phyloP scores from a whole-genome alignment of 1,140 invertebrate species.

The Subanguina moxae region DNA sequence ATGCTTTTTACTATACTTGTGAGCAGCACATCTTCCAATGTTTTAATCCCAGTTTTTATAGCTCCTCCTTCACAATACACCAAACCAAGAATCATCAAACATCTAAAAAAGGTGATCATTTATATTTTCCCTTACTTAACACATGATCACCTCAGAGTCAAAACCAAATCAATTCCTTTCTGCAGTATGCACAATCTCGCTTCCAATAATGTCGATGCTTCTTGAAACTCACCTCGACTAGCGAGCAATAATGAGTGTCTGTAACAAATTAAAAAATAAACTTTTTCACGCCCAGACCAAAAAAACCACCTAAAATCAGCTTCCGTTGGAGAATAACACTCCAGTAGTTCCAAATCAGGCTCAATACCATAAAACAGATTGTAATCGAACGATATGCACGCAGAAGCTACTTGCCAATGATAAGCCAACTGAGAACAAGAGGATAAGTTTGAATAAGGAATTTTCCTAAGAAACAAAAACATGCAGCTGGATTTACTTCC shows the following conservation, averaged over 20 bases:
- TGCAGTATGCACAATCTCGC: not conserved
- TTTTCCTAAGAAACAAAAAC: not conserved
- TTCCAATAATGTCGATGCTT: not conserved
- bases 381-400: slow-evolving; percentile 10
- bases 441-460: not conserved
- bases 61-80: slow-evolving; percentile 8
- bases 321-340: slow-evolving; percentile 9
- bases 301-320: slow-evolving; percentile 15
- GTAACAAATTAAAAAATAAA: not conserved
- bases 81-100: slow-evolving; percentile 6
- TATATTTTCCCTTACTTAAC: not conserved
- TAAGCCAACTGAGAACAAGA: slow-evolving; percentile 8
- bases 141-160: not conserved
- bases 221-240: not conserved
- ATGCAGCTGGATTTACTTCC: slow-evolving; percentile 1
- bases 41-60: slow-evolving; percentile 3
- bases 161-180: not conserved
- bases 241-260: not conserved
- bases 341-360: not conserved
- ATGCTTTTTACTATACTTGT: not conserved
- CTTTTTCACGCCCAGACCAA: no score
- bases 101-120: no score
- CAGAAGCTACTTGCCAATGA: slow-evolving; percentile 9
- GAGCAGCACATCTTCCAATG: slow-evolving; percentile 2
- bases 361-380: slow-evolving; percentile 1